Evolutionary conservation across 64 coral and sea anemone genomes (phyloP), one percentile per base, ranked within the genome.

Genomic region (Trachythela sp.): DNA sequence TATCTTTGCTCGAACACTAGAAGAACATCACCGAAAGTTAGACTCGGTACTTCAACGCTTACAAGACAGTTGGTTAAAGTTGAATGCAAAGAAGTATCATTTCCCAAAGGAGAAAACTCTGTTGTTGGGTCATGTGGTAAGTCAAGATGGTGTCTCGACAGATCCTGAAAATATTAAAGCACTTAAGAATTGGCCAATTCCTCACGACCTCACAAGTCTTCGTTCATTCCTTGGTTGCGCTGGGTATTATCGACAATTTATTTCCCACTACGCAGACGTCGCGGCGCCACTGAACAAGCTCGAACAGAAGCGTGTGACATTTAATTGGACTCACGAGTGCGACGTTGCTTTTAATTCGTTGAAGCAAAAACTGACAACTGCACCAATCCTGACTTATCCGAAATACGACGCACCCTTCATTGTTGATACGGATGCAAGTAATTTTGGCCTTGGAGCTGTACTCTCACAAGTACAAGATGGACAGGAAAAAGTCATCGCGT

Each of bases 41-140:
- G 68, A 72, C n/a, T 10, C 17, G 11, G 68, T 72, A 2, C 33
- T 72, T 27, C 9, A 1, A 2, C 24, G 68, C 2, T 26, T 72
- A 9, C 9, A 70, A n/a, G 64, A 22, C 26, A 26, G 1, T 72
- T 14, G 24, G 29, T 10, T 29, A n/a, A 72, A 72, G 33, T 72
- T 72, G 42, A 86, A 86, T 14, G 2, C 85, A 22, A 86, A 86
- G 48, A 86, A 86, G 13, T 86, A 45, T 35, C 1, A 86, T 26
- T 27, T 86, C 27, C 15, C 51, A 24, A 11, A 86, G 48, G 85
- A 86, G 43, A n/a, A 30, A 54, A 50, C 17, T 27, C 17, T 42
- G 9, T 50, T 52, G 22, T 7, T 86, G 27, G 85, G 85, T 50
- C 85, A 86, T 54, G 22, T 86, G n/a, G 48, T 86, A 8, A 52